These are phyloP conservation scores for Scrobipalpa atriplicella DNA, from an alignment of 2,888 invertebrate species.

Conservation along the genomic window DNA sequence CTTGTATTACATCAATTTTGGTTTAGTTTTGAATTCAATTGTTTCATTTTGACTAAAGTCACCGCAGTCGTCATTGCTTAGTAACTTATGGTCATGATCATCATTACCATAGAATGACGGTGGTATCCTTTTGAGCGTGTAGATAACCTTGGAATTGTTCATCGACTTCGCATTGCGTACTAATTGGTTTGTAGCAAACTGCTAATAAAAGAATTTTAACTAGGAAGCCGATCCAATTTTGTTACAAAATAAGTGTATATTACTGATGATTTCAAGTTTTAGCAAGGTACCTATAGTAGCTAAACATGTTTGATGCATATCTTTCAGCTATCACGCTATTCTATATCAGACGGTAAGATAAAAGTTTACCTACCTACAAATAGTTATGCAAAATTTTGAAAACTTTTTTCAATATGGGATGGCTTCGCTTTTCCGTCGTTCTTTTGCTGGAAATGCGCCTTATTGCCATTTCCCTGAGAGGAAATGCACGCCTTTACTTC, in stretches of 20 bases:
- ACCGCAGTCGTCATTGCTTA: conserved; percentile 11
- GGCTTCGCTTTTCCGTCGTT: background rate
- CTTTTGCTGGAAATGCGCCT: background rate
- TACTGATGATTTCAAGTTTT: background rate
- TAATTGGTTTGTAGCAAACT: conserved; percentile 22
- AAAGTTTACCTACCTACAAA: background rate
- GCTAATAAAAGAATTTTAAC: conserved; percentile 12
- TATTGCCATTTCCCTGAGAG: background rate
- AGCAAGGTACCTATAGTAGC: background rate
- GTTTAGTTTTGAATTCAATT: background rate
- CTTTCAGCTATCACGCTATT: background rate
- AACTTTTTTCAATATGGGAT: background rate
- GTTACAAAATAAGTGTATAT: background rate
- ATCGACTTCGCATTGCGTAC: conserved; percentile 24
- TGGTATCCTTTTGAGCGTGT: conserved; percentile 58
- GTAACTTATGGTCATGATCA: background rate
- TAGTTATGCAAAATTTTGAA: background rate
- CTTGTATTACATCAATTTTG: background rate
- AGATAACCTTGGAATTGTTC: conserved; percentile 53
- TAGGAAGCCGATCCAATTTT: background rate
- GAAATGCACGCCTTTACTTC: conserved; percentile 41
- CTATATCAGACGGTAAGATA: too few relatives aligned
- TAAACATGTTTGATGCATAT: background rate
- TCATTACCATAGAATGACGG: conserved; percentile 64
- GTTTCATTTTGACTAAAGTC: conserved; percentile 21